These are phyloP conservation scores for Anthoptus insignis DNA, from an alignment of 2,888 invertebrate species.

Conservation along the genomic window DNA sequence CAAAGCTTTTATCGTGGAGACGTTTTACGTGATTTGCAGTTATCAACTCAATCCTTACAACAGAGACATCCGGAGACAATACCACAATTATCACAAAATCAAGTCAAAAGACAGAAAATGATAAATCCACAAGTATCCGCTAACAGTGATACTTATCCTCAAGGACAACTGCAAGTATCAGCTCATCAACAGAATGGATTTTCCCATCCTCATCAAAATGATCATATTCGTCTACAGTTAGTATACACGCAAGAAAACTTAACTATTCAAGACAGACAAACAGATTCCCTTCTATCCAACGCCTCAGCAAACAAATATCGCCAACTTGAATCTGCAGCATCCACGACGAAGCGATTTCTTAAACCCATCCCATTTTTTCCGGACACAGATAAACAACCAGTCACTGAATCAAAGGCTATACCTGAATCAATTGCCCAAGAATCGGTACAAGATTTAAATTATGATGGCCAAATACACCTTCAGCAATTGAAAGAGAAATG, in stretches of 20 bases:
- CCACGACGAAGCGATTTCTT: neutral
- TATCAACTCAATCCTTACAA: constrained; percentile 42
- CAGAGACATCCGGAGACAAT: constrained; percentile 64
- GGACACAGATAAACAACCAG: neutral
- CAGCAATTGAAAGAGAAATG: constrained; percentile 45
- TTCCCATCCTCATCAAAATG: neutral
- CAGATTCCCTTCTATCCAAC: constrained; percentile 6
- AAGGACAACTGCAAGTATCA: neutral
- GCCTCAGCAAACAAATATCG: constrained; percentile 19
- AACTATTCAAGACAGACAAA: constrained; percentile 10
- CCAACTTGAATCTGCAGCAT: constrained; percentile 5
- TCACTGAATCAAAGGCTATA: neutral
- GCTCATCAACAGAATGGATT: constrained; percentile 22
- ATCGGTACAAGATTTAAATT: neutral
- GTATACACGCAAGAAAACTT: neutral
- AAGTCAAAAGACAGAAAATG: constrained; percentile 58
- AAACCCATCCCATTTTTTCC: constrained; percentile 11
- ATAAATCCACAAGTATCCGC: constrained; percentile 30
- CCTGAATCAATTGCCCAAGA: neutral
- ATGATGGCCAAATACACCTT: neutral
- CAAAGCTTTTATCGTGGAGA: no score
- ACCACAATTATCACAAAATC: constrained; percentile 70
- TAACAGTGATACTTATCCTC: neutral
- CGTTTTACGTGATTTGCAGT: constrained; percentile 53
- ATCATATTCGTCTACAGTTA: neutral